Evolutionary conservation across 2,888 invertebrate species (phyloP).

Genomic region (Agapetus fuscipes): DNA sequence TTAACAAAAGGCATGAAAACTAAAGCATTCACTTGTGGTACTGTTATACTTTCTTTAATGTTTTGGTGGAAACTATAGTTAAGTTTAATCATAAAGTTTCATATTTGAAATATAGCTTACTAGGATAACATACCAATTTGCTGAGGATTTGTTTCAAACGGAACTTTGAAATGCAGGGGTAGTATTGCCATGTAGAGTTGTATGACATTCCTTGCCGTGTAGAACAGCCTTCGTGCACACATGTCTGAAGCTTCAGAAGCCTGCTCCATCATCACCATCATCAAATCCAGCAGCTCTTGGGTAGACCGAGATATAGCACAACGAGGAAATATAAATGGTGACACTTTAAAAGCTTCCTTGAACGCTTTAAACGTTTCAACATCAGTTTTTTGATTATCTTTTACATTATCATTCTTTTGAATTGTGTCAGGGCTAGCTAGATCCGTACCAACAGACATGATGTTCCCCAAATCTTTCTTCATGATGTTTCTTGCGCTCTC

Average conservation of each 20-base stretch:
- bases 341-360: slow-evolving; percentile 36
- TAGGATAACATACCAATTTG: slow-evolving; percentile 56
- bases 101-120: too few species aligned
- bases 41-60: too few species aligned
- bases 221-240: slow-evolving; percentile 56
- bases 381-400: slow-evolving; percentile 13
- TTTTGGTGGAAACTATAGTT: too few species aligned
- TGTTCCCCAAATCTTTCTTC: slow-evolving; percentile 71
- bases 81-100: too few species aligned
- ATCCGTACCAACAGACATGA: slow-evolving; percentile 48
- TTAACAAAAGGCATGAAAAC: too few species aligned
- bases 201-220: slow-evolving; percentile 62
- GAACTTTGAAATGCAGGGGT: slow-evolving; percentile 69
- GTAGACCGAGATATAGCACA: slow-evolving; percentile 53
- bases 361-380: slow-evolving; percentile 37
- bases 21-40: too few species aligned
- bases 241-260: slow-evolving; percentile 51
- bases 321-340: slow-evolving; percentile 41
- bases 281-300: slow-evolving; percentile 53
- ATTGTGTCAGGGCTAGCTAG: neutral
- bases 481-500: slow-evolving; percentile 61
- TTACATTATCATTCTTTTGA: slow-evolving; percentile 8
- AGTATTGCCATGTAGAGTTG: slow-evolving; percentile 69
- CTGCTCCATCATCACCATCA: slow-evolving; percentile 56
- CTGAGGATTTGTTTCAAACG: slow-evolving; percentile 76